Evolutionary conservation across 2,888 invertebrate genomes (phyloP), one percentile per base, ranked within the genome.

Genomic region (Polietes domitor): DNA sequence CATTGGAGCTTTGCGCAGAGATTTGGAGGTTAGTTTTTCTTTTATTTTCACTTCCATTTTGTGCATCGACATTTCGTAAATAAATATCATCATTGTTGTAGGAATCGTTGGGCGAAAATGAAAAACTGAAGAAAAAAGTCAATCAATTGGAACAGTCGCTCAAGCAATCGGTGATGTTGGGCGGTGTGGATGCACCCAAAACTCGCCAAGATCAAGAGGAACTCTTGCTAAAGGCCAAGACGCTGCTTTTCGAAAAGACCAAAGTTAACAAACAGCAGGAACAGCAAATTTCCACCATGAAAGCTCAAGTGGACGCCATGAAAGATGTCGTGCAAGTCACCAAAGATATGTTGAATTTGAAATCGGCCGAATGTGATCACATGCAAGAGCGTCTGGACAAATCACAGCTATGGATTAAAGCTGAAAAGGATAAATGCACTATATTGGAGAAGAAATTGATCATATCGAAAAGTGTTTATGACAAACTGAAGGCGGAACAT

Each of bases 251-350:
- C 90, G 96, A 96, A 89, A 96, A 96, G 91, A 95, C 95, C 0
- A 96, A 96, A 92, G 94, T 95, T 88, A 95, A 95, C 85, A 95
- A 95, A 89, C 96, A 96, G 90, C 96, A 96, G 89, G 96, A 97
- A 89, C 93, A 96, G 86, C 96, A 96, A 91, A 96, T 96, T 75
- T 94, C 94, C 81, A 96, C 96, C 0, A 87, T 91, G 7, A 91
- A 89, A 70, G 82, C 88, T n/a, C 96, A 97, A 91, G 95, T 96
- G 7, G 93, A 94, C 55, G 96, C 96, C 0, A 92, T 97, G 41
- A 96, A 96, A 90, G 96, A 97, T 41, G 96, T 97, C 61, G 94
- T 96, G n/a, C 92, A 93, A 10, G 96, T 97, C 81, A 96, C 97
- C 1, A 97, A 96, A 90, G 96, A 96, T 87, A 92, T 97, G 88